Evolutionary conservation across 2,113 vertebrate genomes (phyloP).

Genomic region (Sphyrna mokarran): DNA sequence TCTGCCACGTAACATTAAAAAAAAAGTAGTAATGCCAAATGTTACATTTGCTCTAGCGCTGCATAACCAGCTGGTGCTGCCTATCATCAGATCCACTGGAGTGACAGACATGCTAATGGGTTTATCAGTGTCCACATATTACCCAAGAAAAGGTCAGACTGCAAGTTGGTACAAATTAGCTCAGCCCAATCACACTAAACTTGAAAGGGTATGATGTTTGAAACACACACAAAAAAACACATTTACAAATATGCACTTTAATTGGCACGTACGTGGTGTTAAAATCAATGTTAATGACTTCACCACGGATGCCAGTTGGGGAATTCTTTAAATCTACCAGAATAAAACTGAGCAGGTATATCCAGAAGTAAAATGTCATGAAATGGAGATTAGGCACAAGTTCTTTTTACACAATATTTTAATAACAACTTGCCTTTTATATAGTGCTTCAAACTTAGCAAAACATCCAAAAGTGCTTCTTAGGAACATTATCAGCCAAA

Average conservation of each 20-base stretch:
- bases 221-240: neutral
- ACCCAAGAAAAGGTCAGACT: neutral
- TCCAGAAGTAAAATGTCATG: neutral
- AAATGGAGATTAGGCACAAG: neutral
- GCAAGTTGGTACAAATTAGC: neutral
- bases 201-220: neutral
- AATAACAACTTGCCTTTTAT: neutral
- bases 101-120: conserved; percentile 21
- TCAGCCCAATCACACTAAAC: neutral
- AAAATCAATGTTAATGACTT: conserved; percentile 5
- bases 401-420: neutral
- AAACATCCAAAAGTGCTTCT: neutral
- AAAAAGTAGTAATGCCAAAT: neutral
- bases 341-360: neutral
- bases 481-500: neutral
- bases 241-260: neutral
- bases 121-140: neutral
- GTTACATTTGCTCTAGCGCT: no score
- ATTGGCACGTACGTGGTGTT: neutral
- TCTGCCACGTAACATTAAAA: neutral
- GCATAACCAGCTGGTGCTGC: neutral
- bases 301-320: neutral
- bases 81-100: neutral
- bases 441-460: neutral
- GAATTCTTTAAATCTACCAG: neutral